Base-by-base conservation (phyloP, 2,888 invertebrate species). In the Euphydryas editha region DNA sequence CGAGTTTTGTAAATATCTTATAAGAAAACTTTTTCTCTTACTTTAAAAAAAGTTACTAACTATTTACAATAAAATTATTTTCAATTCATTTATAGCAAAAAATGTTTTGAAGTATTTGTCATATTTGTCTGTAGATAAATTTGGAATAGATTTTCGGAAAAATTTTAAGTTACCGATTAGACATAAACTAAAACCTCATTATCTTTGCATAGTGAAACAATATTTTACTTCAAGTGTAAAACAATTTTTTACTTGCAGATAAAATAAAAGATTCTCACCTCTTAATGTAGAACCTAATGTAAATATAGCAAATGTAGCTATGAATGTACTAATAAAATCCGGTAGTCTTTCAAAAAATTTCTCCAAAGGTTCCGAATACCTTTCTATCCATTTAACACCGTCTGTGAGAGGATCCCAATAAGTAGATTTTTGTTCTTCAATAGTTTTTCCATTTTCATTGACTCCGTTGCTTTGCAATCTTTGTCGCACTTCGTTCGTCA, bases 351-450 rank as follows among this genome's bases (percentile, higher is more conserved):
- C 85, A 84, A 95, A 95, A 73, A 94, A 85, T 68, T 91, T 93
- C 59, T 94, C 94, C 30, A 95, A 71, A 1, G 82, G 81, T 0
- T 90, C 89, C 17, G 92, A 87, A 73, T 95, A 94, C 60, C 89
- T 93, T 73, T 95, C 95, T 1, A 94, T 89, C 95, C 95, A 95
- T 70, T 89, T 93, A 0, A 95, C 93, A 0, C 94, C 93, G 6
- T 92, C 92, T 69, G 74, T 92, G 77, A 95, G 83, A 0, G 94
- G 94, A 72, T 95, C 91, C 88, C 89, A 90, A 51, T 85, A 79
- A 60, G 78, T 86, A 0, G 79, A 63, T 24, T 78, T 82, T n/a
- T 73, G 64, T 15, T 72, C 66, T 30, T 71, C 68, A 5, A 17
- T 30, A 24, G 62, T 47, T 6, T 73, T 61, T 18, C 63, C 56